phyloP scores from a whole-genome alignment of 2,797 vertebrate species.

The Etheostoma nigrum region DNA sequence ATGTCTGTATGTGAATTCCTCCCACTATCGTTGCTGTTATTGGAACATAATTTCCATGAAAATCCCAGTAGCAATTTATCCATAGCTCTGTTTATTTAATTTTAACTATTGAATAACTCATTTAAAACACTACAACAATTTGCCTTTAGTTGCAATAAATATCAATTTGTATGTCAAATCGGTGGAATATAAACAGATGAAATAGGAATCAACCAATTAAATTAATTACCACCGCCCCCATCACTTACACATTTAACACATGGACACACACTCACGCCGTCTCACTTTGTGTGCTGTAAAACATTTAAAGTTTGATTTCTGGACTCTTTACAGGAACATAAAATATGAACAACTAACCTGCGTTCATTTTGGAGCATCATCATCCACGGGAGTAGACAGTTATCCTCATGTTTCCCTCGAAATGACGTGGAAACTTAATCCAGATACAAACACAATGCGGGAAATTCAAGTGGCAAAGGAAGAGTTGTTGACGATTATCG shows the following conservation, averaged over 20 bases:
- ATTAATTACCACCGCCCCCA: neutral
- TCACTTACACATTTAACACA: neutral
- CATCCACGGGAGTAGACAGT: conserved; percentile 72
- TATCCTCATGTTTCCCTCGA: conserved; percentile 75
- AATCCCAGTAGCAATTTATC: neutral
- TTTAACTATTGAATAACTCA: neutral
- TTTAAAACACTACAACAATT: neutral
- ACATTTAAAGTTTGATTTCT: conserved; percentile 36
- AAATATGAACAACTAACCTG: conserved; percentile 74
- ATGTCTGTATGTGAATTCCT: neutral
- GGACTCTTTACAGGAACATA: neutral
- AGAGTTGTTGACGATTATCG: conserved; percentile 17
- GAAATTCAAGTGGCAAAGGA: conserved; percentile 16
- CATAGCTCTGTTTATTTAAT: neutral
- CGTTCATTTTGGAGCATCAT: conserved; percentile 85
- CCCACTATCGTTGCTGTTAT: neutral
- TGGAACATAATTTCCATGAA: neutral
- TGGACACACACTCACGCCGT: neutral
- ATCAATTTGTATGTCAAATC: neutral
- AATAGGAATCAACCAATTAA: neutral
- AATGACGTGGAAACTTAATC: conserved; percentile 72
- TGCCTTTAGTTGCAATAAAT: neutral
- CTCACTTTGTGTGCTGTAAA: neutral
- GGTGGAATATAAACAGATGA: neutral
- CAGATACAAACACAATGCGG: conserved; percentile 42